Base-by-base conservation (phyloP, 2,888 invertebrate genomes). In the Campoplex capitator region DNA sequence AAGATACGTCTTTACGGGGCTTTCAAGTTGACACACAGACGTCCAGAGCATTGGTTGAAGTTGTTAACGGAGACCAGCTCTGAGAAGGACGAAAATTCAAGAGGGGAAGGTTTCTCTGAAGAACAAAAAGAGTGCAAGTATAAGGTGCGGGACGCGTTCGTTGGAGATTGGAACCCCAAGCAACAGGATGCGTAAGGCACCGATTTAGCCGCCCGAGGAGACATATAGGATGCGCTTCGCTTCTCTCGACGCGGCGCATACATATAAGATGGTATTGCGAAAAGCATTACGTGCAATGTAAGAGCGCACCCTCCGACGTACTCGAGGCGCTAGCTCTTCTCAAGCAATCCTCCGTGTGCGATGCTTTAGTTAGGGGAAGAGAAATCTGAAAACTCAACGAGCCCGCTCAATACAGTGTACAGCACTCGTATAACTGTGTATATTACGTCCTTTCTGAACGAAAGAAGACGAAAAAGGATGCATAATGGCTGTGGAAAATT, bases 111-210 rank as follows among this genome's bases (percentile, higher is more conserved):
- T 68, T 78, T 81, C 85, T 82, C 76, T 90, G 90, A 91, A 91
- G 92, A 93, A 94, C 93, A 93, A 93, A 93, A 93, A 93, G 91
- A 93, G 91, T 93, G 93, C 93, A 93, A 93, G 94, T 93, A 93
- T 93, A 94, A 94, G 94, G 93, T 92, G 93, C 87, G 87, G 86
- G 84, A 84, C 76, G 85, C 79, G 89, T 79, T 86, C 75, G 73
- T 76, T 73, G 62, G 70, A 79, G 74, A 73, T 74, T 74, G 81
- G 74, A 85, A 85, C 85, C 87, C 87, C 84, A 83, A 83, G 82
- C 82, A 83, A 74, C 75, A 76, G 68, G 67, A 75, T 83, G 62
- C 48, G 62, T 32, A 62, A 70, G 87, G 73, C 83, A 80, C 74
- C 68, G 84, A 78, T 87, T 82, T 70, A 54, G 73, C 65, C 71